Conservation (phyloP, 37 sponge, comb jelly and placozoan species). For the Geodia barretti region DNA sequence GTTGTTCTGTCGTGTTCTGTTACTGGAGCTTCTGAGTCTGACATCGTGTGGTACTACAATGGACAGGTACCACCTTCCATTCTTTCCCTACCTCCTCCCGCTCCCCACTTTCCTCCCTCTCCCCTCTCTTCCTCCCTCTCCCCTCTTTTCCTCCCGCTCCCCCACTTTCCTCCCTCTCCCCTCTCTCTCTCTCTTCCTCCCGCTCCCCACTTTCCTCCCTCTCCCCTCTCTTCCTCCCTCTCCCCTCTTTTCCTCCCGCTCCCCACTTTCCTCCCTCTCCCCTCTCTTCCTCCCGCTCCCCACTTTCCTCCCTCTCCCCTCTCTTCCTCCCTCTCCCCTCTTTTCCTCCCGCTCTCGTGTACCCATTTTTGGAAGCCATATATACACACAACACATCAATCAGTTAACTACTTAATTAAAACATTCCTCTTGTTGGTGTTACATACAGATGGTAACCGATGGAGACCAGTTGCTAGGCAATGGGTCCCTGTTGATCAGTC, state of each 20-base stretch:
- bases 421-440: no score
- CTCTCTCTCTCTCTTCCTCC: slow-evolving; percentile 1
- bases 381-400: no score
- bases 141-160: not conserved
- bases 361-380: no score
- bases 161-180: not conserved
- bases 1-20: slow-evolving; percentile 7
- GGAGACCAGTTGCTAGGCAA: not conserved
- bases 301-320: not conserved
- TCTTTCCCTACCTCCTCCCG: not conserved
- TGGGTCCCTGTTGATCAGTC: slow-evolving; percentile 20
- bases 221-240: not conserved
- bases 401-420: no score
- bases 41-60: slow-evolving; percentile 12
- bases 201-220: not conserved
- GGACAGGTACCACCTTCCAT: not conserved
- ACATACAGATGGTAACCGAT: no score
- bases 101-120: not conserved
- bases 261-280: not conserved
- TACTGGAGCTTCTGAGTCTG: not conserved
- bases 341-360: no score
- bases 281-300: not conserved
- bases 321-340: not conserved
- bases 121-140: not conserved
- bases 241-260: not conserved